phyloP scores from a whole-genome alignment of 2,888 invertebrate genomes.

The Agrotis clavis region DNA sequence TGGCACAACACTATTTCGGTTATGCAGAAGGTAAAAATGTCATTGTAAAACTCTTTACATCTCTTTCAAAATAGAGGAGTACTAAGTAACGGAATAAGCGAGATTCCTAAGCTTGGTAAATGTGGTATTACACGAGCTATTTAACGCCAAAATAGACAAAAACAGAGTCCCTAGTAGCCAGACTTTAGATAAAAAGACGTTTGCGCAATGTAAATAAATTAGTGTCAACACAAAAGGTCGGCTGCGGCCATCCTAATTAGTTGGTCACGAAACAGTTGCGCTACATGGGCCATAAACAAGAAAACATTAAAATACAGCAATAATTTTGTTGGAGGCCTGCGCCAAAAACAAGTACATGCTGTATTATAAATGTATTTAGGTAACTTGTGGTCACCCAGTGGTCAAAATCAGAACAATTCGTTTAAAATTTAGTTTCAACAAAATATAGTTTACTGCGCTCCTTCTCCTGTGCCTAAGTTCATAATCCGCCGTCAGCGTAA shows the following conservation, averaged over 20 bases:
- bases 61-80: not conserved
- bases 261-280: conserved; percentile 74
- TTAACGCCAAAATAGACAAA: conserved; percentile 35
- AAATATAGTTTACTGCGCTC: too few relatives aligned
- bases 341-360: conserved; percentile 59
- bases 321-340: conserved; percentile 57
- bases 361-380: not conserved
- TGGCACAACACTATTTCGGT: not conserved
- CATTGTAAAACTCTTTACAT: not conserved
- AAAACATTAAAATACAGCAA: conserved; percentile 68
- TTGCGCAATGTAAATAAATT: conserved; percentile 59
- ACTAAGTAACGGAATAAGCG: conserved; percentile 1
- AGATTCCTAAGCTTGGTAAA: conserved; percentile 18
- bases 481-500: too few relatives aligned
- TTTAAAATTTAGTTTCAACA: too few relatives aligned
- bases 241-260: conserved; percentile 70
- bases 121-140: conserved; percentile 31
- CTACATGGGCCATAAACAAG: conserved; percentile 74
- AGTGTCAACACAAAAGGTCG: conserved; percentile 63
- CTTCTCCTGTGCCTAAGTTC: too few relatives aligned
- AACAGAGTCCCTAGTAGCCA: conserved; percentile 36
- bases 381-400: too few relatives aligned
- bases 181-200: conserved; percentile 51
- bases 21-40: not conserved
- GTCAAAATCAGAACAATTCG: too few relatives aligned